Evolutionary conservation across 23 tunicate genomes (phyloP).

Genomic region (Clavelina lepadiformis): DNA sequence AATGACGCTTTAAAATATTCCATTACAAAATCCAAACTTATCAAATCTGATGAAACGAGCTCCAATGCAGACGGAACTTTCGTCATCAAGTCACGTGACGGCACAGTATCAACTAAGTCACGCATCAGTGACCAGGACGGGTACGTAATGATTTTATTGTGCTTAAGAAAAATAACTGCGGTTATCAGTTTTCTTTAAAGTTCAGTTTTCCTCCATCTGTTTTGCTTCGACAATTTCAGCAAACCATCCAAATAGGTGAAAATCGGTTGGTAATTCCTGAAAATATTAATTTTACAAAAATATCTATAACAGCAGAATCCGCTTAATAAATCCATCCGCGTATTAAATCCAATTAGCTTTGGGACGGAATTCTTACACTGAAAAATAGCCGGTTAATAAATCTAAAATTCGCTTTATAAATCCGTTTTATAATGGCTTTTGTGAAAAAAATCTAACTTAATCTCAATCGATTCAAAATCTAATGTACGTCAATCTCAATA

Average conservation of each 20-base stretch:
- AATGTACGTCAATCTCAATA: too few relatives aligned
- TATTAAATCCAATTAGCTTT: too few relatives aligned
- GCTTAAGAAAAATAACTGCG: neutral
- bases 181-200: neutral
- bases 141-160: neutral
- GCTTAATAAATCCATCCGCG: too few relatives aligned
- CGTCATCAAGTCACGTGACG: neutral
- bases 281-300: neutral
- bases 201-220: neutral
- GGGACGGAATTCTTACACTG: too few relatives aligned
- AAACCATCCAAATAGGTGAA: conserved; percentile 66
- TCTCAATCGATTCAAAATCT: neutral
- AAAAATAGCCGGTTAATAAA: too few relatives aligned
- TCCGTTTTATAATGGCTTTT: conserved; percentile 2
- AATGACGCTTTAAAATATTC: conserved; percentile 33
- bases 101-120: neutral
- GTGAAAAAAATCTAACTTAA: neutral
- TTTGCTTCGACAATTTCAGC: conserved; percentile 32
- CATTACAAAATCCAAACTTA: neutral
- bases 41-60: conserved; percentile 16
- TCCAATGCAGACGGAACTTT: conserved; percentile 1
- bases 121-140: neutral
- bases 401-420: too few relatives aligned
- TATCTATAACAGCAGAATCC: neutral
- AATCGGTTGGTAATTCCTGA: conserved; percentile 73